Evolutionary conservation across 2,888 invertebrate genomes (phyloP).

Genomic region (Platynereis dumerilii): DNA sequence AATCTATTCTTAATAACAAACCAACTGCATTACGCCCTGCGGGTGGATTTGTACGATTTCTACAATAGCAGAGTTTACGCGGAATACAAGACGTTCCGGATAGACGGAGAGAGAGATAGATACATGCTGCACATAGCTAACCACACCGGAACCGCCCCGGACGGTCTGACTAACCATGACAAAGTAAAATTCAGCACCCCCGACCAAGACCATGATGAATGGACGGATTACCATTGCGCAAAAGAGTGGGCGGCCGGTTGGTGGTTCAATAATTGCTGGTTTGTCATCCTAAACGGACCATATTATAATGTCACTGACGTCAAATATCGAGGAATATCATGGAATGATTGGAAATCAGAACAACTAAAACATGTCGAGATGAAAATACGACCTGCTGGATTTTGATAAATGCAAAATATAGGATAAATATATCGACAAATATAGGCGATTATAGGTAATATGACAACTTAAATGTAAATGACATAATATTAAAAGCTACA

Average conservation of each 20-base stretch:
- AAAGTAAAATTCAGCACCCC: conserved; percentile 81
- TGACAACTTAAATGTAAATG: not conserved
- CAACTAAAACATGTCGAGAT: conserved; percentile 59
- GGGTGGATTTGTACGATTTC: conserved; percentile 60
- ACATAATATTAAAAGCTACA: not conserved
- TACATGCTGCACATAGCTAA: conserved; percentile 51
- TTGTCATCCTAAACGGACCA: conserved; percentile 89
- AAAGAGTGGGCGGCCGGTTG: conserved; percentile 93
- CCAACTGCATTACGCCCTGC: conserved; percentile 53
- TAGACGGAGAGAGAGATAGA: conserved; percentile 57
- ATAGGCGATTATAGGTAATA: not conserved
- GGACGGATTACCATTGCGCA: conserved; percentile 81
- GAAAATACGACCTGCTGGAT: conserved; percentile 57
- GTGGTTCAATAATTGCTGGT: conserved; percentile 97
- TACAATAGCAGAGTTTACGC: conserved; percentile 56
- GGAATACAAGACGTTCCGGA: conserved; percentile 52
- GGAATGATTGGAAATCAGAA: conserved; percentile 61
- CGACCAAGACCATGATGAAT: conserved; percentile 87
- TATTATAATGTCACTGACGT: conserved; percentile 70
- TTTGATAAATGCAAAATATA: not conserved
- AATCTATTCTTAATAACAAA: conserved; percentile 58
- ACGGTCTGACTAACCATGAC: conserved; percentile 88
- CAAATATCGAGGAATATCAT: conserved; percentile 54
- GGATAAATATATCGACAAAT: not conserved
- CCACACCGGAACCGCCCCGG: conserved; percentile 77